Evolutionary conservation across 2,113 vertebrate species (phyloP).

Genomic region (Hirundichthys speculiger): DNA sequence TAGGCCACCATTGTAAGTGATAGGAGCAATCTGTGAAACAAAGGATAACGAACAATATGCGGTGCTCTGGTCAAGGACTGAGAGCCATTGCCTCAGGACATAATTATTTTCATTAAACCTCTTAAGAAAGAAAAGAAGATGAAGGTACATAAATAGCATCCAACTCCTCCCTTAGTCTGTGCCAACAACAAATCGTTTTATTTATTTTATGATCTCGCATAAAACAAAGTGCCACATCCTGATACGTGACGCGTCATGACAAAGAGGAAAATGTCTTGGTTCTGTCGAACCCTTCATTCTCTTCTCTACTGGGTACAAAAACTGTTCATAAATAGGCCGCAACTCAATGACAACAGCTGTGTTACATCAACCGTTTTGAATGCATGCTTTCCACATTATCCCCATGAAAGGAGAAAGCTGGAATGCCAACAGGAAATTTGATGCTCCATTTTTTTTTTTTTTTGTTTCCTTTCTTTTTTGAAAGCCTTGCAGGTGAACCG

Average conservation of each 20-base stretch:
- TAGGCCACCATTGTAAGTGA: conserved; percentile 12
- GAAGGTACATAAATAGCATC: neutral
- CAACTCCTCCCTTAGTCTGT: neutral
- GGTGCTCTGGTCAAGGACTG: too few species aligned
- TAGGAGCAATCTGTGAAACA: conserved; percentile 33
- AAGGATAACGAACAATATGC: too few species aligned
- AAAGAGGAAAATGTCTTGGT: too few species aligned
- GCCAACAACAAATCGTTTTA: too few species aligned
- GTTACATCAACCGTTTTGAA: neutral
- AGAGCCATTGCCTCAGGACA: conserved; percentile 20
- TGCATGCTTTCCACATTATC: neutral
- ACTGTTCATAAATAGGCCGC: neutral
- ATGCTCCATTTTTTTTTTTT: neutral
- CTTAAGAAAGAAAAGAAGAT: conserved; percentile 13
- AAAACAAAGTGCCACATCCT: too few species aligned
- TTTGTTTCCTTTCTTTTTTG: neutral
- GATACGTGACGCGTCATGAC: too few species aligned
- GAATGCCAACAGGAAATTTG: neutral
- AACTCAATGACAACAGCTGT: conserved; percentile 6
- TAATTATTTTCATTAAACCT: conserved; percentile 33
- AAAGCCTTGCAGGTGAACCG: neutral
- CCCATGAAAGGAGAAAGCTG: neutral
- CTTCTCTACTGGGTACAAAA: too few species aligned
- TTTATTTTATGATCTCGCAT: too few species aligned
- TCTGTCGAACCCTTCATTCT: too few species aligned